phyloP scores from a whole-genome alignment of 2,113 vertebrate genomes.

The Pygoscelis adeliae region DNA sequence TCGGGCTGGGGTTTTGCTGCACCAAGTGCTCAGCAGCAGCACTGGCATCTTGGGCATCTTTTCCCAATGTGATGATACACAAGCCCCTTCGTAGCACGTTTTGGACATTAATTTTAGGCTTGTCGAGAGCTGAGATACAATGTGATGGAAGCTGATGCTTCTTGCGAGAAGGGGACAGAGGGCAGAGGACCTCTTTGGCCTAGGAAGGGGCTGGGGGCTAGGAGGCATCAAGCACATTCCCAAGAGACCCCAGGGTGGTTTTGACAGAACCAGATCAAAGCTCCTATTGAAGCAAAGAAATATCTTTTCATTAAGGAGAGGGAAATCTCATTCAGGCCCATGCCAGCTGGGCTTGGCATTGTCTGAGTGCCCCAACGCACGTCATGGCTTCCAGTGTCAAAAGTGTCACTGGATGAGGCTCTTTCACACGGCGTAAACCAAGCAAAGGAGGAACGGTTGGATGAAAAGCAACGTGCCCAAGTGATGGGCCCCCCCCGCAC shows the following conservation, averaged over 20 bases:
- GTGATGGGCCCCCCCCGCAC: neutral
- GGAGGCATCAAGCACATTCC: neutral
- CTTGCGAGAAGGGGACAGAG: neutral
- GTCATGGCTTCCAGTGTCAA: neutral
- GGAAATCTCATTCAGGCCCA: neutral
- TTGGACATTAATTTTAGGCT: neutral
- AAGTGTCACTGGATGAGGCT: neutral
- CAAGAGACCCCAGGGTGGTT: neutral
- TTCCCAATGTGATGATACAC: neutral
- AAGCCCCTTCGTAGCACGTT: neutral
- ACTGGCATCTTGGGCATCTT: neutral
- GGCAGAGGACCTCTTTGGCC: neutral
- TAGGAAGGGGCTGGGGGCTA: neutral
- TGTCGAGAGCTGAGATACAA: neutral
- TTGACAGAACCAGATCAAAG: neutral
- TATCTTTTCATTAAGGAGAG: neutral
- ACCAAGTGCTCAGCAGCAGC: neutral
- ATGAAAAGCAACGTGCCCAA: neutral
- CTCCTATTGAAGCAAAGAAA: neutral
- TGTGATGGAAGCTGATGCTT: neutral
- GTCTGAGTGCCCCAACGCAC: neutral
- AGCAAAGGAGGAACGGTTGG: neutral
- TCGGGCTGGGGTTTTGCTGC: neutral
- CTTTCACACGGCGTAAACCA: neutral
- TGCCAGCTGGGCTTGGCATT: neutral